A percentile compares a stretch with the other conserved stretches of the same genome.
phyloP scores from a whole-genome alignment of 2,113 vertebrate genomes.

The Prionailurus viverrinus region DNA sequence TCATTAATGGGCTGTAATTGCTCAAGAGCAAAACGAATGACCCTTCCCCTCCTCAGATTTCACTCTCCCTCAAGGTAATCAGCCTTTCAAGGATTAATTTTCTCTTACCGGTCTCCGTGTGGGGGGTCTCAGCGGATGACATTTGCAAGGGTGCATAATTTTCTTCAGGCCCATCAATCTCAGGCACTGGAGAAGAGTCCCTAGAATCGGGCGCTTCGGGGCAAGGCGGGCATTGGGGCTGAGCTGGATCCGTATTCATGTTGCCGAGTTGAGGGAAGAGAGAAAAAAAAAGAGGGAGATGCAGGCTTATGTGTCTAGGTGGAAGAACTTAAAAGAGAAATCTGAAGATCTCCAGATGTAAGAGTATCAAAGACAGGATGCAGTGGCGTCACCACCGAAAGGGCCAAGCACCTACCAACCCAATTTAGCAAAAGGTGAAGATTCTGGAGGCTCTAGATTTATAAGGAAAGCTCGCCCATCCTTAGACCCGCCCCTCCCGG shows the following conservation, averaged over 20 bases:
- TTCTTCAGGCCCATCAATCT: background rate
- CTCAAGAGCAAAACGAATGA: background rate
- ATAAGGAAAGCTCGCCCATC: background rate
- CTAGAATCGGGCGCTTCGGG: background rate
- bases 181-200: background rate
- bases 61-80: background rate
- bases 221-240: background rate
- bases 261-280: background rate
- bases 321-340: background rate
- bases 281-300: background rate
- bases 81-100: background rate
- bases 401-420: fast-evolving
- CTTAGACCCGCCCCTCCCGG: conserved; percentile 21
- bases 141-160: background rate
- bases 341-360: background rate
- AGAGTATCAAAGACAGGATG: background rate
- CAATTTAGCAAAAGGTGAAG: background rate
- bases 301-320: background rate
- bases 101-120: conserved; percentile 68
- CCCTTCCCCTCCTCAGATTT: background rate
- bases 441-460: background rate
- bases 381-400: fast-evolving
- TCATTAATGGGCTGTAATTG: background rate
- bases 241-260: conserved; percentile 36
- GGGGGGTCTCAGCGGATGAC: background rate